Conservation (phyloP, 2,113 vertebrate genomes). For the Circaetus cinerascens region DNA sequence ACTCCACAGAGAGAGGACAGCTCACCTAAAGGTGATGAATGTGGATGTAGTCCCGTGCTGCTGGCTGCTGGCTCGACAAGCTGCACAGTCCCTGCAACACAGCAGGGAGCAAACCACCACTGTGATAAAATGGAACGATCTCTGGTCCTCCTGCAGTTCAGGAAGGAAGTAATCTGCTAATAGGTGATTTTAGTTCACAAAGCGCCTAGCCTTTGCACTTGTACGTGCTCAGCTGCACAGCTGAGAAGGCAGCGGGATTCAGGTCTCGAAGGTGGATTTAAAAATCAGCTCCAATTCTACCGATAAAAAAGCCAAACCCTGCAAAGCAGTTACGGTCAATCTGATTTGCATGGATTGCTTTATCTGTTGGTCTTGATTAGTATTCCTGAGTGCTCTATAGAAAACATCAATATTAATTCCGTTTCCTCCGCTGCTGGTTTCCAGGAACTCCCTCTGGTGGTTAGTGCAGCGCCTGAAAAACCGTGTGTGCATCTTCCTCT, state of each 20-base stretch:
- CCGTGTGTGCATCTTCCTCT: rapidly evolving
- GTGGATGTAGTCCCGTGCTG: neutral
- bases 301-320: neutral
- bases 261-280: neutral
- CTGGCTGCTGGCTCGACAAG: neutral
- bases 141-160: neutral
- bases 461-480: neutral
- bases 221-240: neutral
- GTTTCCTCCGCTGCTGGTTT: neutral
- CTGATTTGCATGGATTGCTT: slow-evolving; percentile 17
- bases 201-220: neutral
- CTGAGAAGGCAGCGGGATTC: neutral
- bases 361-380: slow-evolving; percentile 11
- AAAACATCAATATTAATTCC: neutral
- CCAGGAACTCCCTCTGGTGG: slow-evolving; percentile 13
- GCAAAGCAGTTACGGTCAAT: neutral
- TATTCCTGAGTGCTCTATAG: neutral
- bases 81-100: neutral
- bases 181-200: neutral
- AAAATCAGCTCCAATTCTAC: neutral
- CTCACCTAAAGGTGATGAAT: neutral
- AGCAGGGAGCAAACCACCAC: neutral
- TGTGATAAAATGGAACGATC: neutral
- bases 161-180: neutral
- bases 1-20: rapidly evolving